These are phyloP conservation scores for Ormyrus thymus DNA, from an alignment of 2,888 invertebrate species.

Conservation along the genomic window DNA sequence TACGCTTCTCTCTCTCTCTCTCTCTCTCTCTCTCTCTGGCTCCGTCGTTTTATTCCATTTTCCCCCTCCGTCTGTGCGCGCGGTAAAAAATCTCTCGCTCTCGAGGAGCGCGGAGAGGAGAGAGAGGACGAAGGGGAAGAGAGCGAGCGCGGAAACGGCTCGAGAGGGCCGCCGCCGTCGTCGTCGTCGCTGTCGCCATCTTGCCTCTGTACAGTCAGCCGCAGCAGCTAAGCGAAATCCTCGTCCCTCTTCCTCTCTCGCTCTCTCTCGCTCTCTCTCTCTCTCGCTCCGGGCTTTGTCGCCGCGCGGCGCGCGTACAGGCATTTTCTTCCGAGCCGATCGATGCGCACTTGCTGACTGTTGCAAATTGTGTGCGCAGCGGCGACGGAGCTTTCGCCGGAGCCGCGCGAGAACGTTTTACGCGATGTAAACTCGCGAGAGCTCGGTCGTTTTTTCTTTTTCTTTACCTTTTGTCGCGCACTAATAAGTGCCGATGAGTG, in stretches of 20 bases:
- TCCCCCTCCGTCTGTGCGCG: neutral
- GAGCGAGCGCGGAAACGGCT: constrained; percentile 3
- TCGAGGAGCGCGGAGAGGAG: neutral
- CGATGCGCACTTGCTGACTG: too few relatives aligned
- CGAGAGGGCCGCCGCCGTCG: constrained; percentile 25
- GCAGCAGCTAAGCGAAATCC: constrained; percentile 58
- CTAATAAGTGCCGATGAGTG: too few relatives aligned
- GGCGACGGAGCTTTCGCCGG: too few relatives aligned
- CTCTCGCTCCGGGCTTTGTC: neutral
- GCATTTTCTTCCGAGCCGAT: too few relatives aligned
- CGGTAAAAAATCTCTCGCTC: neutral
- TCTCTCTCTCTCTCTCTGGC: neutral
- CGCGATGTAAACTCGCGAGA: too few relatives aligned
- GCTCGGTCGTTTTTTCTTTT: too few relatives aligned
- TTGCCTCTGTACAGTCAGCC: constrained; percentile 71
- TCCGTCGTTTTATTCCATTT: neutral
- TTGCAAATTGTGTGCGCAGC: too few relatives aligned
- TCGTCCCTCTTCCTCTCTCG: neutral
- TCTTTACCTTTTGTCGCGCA: too few relatives aligned
- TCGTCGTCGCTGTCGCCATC: constrained; percentile 69
- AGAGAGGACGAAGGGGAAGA: too few relatives aligned
- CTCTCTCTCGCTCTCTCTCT: neutral
- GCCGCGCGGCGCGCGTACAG: neutral
- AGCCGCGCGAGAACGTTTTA: too few relatives aligned
- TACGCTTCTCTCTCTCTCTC: neutral